A percentile compares a stretch with the other conserved stretches of the same genome.
These are phyloP conservation scores for Passer montanus DNA, from an alignment of 2,113 vertebrate genomes.

Conservation along the genomic window DNA sequence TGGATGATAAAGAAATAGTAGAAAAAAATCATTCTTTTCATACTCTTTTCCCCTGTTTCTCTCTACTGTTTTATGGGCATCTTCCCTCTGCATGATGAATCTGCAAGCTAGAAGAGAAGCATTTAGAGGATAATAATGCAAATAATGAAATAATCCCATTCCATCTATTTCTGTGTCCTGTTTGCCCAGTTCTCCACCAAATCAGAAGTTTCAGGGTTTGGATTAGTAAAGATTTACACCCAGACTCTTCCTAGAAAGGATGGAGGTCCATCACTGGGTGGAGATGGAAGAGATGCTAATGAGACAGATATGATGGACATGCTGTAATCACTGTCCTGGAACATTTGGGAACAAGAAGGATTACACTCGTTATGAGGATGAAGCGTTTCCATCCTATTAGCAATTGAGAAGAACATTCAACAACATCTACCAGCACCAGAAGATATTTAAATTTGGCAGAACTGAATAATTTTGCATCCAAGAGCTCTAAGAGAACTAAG, in stretches of 20 bases:
- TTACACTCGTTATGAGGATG: background rate
- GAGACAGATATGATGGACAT: background rate
- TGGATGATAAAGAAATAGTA: background rate
- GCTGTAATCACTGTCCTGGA: background rate
- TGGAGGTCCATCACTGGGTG: background rate
- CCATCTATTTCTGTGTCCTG: background rate
- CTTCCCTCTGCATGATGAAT: background rate
- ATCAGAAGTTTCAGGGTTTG: background rate
- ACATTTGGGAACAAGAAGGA: background rate
- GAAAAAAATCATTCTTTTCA: background rate
- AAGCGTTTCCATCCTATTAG: constrained; percentile 41
- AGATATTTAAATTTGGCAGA: constrained; percentile 44
- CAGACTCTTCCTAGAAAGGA: background rate
- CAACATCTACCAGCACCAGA: constrained; percentile 20
- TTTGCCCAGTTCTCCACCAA: background rate
- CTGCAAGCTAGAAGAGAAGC: background rate
- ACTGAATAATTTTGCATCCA: constrained; percentile 28
- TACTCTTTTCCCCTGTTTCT: background rate
- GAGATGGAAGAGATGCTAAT: background rate
- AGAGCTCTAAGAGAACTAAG: background rate
- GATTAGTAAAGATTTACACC: background rate
- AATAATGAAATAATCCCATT: fast-evolving
- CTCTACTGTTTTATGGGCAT: background rate
- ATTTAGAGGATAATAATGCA: background rate
- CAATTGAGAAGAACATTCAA: background rate